Evolutionary conservation across 1,140 invertebrate species (phyloP).

Genomic region (Cydia amplana): DNA sequence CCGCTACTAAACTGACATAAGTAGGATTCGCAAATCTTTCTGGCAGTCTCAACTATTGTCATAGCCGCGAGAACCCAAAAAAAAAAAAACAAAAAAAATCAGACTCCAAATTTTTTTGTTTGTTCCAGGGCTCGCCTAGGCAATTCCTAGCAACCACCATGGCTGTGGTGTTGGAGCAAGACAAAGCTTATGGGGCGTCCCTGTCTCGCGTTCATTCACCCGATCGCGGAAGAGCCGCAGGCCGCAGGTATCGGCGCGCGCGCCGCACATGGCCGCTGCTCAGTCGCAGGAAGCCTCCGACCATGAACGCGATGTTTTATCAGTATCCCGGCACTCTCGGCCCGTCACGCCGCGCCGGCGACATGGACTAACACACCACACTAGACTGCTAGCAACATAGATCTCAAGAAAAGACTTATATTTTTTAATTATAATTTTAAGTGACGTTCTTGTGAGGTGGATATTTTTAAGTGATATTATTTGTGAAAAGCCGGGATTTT

Average conservation of each 20-base stretch:
- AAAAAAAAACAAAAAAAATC: conserved; percentile 2
- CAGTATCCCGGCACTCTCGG: conserved; percentile 72
- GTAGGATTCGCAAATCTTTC: background rate
- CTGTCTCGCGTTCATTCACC: conserved; percentile 75
- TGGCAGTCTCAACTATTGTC: background rate
- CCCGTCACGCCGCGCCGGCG: conserved; percentile 60
- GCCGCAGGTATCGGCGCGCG: conserved; percentile 61
- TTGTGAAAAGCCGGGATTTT: conserved; percentile 62
- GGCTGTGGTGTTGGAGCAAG: conserved; percentile 40
- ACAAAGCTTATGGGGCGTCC: conserved; percentile 44
- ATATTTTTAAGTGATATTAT: conserved; percentile 59
- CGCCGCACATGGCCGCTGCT: conserved; percentile 55
- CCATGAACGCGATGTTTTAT: conserved; percentile 74
- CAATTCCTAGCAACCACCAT: conserved; percentile 43
- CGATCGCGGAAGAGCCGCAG: conserved; percentile 67
- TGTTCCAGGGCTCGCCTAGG: background rate
- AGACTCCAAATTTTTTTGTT: background rate
- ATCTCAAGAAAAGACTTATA: conserved; percentile 78
- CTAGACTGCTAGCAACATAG: conserved; percentile 75
- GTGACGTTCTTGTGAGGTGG: conserved; percentile 69
- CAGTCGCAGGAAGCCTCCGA: conserved; percentile 66
- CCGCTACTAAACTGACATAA: background rate
- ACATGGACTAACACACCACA: conserved; percentile 47
- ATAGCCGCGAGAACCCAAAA: background rate
- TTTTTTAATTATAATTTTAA: conserved; percentile 68